Conservation (phyloP, 2,113 vertebrate genomes). For the Carettochelys insculpta region DNA sequence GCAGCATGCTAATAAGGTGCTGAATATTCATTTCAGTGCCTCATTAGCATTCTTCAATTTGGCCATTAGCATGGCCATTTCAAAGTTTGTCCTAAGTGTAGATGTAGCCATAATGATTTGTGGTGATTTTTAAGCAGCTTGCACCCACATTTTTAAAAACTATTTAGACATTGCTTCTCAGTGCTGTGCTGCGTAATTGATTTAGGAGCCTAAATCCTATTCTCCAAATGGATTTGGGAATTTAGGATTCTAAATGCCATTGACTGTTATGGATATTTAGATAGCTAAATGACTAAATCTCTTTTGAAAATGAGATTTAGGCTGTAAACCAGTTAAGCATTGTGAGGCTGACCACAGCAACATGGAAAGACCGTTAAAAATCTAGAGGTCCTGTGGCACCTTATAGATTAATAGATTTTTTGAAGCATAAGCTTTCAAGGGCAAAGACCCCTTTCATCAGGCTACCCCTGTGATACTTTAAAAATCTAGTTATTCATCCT, state of each 20-base stretch:
- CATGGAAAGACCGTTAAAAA: background rate
- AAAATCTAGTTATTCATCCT: too few species aligned
- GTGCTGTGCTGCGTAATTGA: background rate
- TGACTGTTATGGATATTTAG: background rate
- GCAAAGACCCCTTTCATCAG: too few species aligned
- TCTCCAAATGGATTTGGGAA: background rate
- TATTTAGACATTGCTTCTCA: background rate
- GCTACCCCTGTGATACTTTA: too few species aligned
- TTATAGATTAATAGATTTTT: too few species aligned
- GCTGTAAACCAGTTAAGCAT: background rate
- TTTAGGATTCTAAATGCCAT: background rate
- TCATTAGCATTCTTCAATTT: too few species aligned
- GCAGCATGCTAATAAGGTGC: too few species aligned
- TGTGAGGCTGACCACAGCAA: background rate
- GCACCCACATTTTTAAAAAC: background rate
- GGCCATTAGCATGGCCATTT: too few species aligned
- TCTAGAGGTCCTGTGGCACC: accelerated
- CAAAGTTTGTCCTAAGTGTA: too few species aligned
- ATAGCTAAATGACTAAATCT: background rate
- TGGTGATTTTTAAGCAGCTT: accelerated
- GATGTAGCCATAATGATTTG: accelerated
- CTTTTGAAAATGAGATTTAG: background rate
- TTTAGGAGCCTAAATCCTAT: background rate
- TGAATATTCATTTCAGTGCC: too few species aligned
- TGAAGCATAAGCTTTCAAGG: too few species aligned